Evolutionary conservation across 2,888 invertebrate genomes (phyloP).

Genomic region (Dinocampus coccinellae): DNA sequence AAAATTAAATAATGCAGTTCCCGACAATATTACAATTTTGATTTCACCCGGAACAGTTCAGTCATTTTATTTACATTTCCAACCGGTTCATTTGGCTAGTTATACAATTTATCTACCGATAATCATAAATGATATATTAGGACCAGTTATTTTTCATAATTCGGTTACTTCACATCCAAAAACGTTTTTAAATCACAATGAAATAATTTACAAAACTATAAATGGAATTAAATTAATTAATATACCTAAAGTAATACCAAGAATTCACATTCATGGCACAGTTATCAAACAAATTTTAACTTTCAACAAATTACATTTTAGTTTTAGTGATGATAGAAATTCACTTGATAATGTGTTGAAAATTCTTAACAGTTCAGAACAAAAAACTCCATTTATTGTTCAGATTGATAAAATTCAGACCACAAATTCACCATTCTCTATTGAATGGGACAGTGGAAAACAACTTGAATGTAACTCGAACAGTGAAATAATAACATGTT

Average conservation of each 20-base stretch:
- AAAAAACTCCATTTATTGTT: constrained; percentile 46
- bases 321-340: constrained; percentile 40
- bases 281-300: constrained; percentile 46
- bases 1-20: no score
- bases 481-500: constrained; percentile 47
- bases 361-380: constrained; percentile 46
- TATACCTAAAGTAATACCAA: constrained; percentile 37
- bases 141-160: constrained; percentile 70
- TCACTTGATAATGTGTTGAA: constrained; percentile 38
- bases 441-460: constrained; percentile 51
- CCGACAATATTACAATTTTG: constrained; percentile 27
- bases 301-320: constrained; percentile 50
- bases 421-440: constrained; percentile 54
- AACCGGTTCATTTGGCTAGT: constrained; percentile 68
- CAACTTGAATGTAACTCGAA: constrained; percentile 35
- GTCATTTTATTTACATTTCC: constrained; percentile 66
- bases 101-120: constrained; percentile 75
- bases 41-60: constrained; percentile 55
- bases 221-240: no score
- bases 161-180: constrained; percentile 46
- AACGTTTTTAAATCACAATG: constrained; percentile 22
- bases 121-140: constrained; percentile 73
- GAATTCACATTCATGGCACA: constrained; percentile 47
- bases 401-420: not conserved
- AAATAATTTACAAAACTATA: no score